A percentile compares a stretch with the other conserved stretches of the same genome.
phyloP scores from a whole-genome alignment of 2,888 invertebrate genomes.

The Microchrysa polita region DNA sequence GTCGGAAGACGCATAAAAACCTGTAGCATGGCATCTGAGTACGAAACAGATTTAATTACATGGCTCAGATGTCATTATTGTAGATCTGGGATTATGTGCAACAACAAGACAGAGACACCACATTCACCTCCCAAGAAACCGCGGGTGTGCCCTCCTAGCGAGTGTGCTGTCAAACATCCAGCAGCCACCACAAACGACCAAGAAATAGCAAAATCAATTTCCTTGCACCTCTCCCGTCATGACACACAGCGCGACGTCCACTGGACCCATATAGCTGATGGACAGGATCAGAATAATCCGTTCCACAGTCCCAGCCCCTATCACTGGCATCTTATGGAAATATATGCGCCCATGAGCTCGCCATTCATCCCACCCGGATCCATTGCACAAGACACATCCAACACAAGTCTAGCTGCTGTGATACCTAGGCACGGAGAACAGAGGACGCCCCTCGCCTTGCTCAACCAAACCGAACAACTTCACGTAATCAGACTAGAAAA shows the following conservation, averaged over 20 bases:
- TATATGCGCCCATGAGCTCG: slow-evolving; percentile 49
- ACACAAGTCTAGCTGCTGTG: not conserved
- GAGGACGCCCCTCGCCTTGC: not conserved
- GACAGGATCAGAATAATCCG: slow-evolving; percentile 38
- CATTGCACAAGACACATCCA: slow-evolving; percentile 35
- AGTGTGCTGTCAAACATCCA: not conserved
- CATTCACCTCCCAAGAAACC: not conserved
- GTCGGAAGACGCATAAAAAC: slow-evolving; percentile 1
- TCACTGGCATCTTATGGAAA: slow-evolving; percentile 37
- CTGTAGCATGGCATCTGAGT: not conserved
- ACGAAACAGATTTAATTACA: slow-evolving; percentile 47
- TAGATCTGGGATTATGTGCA: slow-evolving; percentile 18
- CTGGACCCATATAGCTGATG: slow-evolving; percentile 7
- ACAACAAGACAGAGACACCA: not conserved
- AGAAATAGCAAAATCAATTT: not conserved
- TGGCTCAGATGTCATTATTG: slow-evolving; percentile 45
- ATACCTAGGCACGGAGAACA: too few species aligned
- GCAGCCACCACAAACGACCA: not conserved
- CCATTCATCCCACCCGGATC: slow-evolving; percentile 48
- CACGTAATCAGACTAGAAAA: slow-evolving; percentile 25
- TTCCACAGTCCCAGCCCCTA: slow-evolving; percentile 42
- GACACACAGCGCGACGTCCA: not conserved
- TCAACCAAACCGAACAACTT: slow-evolving; percentile 13
- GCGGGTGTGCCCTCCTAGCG: too few species aligned
- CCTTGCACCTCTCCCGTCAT: not conserved